These are phyloP conservation scores for Perdix hodgsoniae DNA, from an alignment of 2,797 vertebrate species.

Conservation along the genomic window DNA sequence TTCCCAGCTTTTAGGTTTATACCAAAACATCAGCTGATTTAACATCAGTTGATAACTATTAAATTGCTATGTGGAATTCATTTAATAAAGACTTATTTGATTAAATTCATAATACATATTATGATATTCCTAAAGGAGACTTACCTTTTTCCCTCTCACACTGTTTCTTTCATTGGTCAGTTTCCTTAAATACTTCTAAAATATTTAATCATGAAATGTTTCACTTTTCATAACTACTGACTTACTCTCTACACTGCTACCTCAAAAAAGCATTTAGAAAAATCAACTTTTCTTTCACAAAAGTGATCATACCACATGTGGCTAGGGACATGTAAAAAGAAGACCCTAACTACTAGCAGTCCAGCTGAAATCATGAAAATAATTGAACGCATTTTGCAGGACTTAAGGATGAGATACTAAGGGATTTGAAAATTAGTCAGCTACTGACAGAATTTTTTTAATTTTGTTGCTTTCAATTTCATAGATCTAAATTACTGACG, in stretches of 20 bases:
- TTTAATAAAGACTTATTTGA: not conserved
- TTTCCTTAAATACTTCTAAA: not conserved
- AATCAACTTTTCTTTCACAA: not conserved
- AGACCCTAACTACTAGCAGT: not conserved
- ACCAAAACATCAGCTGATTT: not conserved
- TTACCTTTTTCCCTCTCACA: not conserved
- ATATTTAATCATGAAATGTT: accelerated
- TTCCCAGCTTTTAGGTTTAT: not conserved
- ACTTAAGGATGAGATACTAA: not conserved
- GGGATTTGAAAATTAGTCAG: not conserved
- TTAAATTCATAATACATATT: not conserved
- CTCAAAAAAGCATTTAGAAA: not conserved
- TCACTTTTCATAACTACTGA: not conserved
- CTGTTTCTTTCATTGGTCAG: not conserved
- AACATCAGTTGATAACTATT: not conserved
- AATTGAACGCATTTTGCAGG: not conserved
- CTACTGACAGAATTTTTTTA: not conserved
- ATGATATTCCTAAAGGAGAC: not conserved
- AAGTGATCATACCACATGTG: not conserved
- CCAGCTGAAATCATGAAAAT: not conserved
- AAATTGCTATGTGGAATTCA: not conserved
- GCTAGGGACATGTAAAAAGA: not conserved
- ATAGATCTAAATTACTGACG: not conserved
- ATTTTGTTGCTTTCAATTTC: not conserved
- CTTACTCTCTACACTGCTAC: not conserved